Base-by-base conservation (phyloP, 1,140 invertebrate species). In the Pararge aegeria region DNA sequence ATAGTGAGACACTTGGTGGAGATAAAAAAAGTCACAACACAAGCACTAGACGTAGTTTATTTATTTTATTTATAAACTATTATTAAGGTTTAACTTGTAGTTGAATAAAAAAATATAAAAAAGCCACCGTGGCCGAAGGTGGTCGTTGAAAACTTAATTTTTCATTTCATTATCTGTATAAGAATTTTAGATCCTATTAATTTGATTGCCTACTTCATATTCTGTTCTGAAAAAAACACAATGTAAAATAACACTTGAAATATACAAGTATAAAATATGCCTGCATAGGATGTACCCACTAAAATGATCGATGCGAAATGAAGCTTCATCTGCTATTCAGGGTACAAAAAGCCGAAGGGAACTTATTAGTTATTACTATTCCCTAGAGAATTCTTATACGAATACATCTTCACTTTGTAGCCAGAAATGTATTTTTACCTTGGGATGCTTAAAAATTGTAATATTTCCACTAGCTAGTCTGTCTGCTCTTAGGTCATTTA, bases 361-460 rank as follows among this genome's bases (percentile, higher is more conserved):
- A 9, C 38, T 42, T 42, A 44, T 44, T 44, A 9, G n/a, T 42
- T 42, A 44, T 44, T 44, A 44, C 16, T 44, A 44, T 44, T 44
- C 40, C 19, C 40, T 44, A 20, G 40, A 19, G 40, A 44, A 20
- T 44, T 44, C 40, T 44, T 24, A 24, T 24, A 24, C 38, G 9
- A n/a, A 9, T 15, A 37, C 38, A 42, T 42, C 13, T 42, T 42
- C 15, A 42, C 38, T 42, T 42, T 42, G 38, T 42, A 3, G 38
- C 38, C n/a, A 42, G 38, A 42, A 42, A 42, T 42, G 16, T 1
- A 42, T 42, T 42, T 42, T 42, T 42, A 16, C 10, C 38, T 42
- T 42, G 5, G 4, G 15, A 42, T 16, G 38, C 38, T 16, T 37
- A 42, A 42, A 42, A 42, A 16, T 42, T 42, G 38, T 16, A 42